Evolutionary conservation across 2,888 invertebrate species (phyloP), one percentile per base, ranked within the genome.

Genomic region (Linnaemya vulpina): DNA sequence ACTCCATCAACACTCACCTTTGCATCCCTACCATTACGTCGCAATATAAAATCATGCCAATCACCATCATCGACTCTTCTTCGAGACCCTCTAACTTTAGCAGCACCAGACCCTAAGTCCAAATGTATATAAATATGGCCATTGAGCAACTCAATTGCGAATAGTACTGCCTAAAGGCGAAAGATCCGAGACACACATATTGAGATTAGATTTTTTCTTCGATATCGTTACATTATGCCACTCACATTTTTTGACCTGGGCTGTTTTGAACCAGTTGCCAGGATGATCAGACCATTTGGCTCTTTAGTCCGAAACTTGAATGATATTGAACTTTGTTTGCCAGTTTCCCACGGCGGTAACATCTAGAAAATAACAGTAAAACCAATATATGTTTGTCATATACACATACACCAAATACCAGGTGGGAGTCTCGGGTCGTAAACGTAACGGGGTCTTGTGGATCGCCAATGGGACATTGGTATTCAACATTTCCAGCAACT

Each of bases 231-330:
- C 11, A 22, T 53, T 0, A 49, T 8, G 3, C 1, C 11, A 84
- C 90, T 90, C 88, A 92, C 92, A 85, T 92, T 92, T 84, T 92
- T 95, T 93, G 96, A 96, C 93, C 95, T 94, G 88, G 95, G 95
- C 89, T 95, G 95, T 90, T 95, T 94, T 79, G 95, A 94, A 90
- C 97, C 98, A 90, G 96, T 96, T 92, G 98, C 98, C 94, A 98
- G 97, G 91, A 99, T 95, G 76, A 99, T 95, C 87, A 99, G 94
- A 30, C 99, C 99, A 90, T 98, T 97, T 9, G 97, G 96, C 92
- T 99, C 98, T 91, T 97, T 97, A 62, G 99, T 99, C 86, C 98
- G 95, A 91, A 99, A 97, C 93, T 98, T 98, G 93, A 98, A 97
- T 58, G 97, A 96, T 90, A 98, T 96, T 38, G 96, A 96, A 84